Conservation (phyloP, 2,113 vertebrate species). For the Galbula dea region DNA sequence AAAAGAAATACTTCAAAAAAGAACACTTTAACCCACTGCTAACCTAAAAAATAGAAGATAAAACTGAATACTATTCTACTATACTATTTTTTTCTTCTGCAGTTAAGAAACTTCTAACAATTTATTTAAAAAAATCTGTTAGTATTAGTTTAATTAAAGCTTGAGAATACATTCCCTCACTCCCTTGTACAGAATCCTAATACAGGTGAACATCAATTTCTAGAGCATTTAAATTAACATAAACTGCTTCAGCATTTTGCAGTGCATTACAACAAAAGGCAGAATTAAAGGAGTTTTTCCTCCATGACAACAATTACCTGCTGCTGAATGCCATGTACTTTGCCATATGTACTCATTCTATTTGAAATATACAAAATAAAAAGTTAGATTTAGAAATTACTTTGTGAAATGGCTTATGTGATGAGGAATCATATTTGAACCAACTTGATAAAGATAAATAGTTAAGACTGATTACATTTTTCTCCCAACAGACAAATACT, state of each 20-base stretch:
- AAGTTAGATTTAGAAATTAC: background rate
- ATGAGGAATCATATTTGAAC: background rate
- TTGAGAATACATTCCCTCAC: background rate
- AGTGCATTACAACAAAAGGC: background rate
- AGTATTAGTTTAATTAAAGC: background rate
- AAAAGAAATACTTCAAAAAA: constrained; percentile 2
- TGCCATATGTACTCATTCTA: background rate
- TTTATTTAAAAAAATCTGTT: background rate
- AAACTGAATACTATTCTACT: background rate
- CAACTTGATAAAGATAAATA: background rate
- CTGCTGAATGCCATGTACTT: background rate
- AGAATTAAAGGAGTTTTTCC: background rate
- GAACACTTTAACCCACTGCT: background rate
- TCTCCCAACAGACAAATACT: background rate
- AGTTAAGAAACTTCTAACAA: background rate
- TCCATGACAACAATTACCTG: background rate
- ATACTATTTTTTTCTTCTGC: background rate
- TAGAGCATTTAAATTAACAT: background rate
- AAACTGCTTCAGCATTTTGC: background rate
- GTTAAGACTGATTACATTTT: background rate
- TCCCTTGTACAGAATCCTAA: background rate
- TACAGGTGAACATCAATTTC: background rate
- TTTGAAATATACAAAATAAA: background rate
- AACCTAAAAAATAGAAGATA: background rate
- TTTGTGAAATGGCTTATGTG: background rate